Evolutionary conservation across 2,888 invertebrate genomes (phyloP).

Genomic region (Lobophora halterata): DNA sequence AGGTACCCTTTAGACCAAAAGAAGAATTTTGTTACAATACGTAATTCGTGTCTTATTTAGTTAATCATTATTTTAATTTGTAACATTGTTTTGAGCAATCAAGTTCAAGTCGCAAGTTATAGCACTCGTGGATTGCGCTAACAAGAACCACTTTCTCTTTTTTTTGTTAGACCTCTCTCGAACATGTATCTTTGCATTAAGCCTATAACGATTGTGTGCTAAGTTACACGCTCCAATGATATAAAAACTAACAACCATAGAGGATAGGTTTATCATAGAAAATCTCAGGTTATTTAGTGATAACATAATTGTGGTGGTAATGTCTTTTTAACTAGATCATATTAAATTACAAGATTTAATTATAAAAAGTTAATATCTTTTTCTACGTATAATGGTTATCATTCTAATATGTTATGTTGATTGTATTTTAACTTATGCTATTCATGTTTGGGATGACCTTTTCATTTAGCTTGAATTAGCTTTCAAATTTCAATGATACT

Average conservation of each 20-base stretch:
- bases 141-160: constrained; percentile 46
- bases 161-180: constrained; percentile 20
- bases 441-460: not conserved
- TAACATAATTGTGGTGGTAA: too few species aligned
- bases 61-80: not conserved
- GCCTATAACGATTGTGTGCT: constrained; percentile 11
- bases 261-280: too few species aligned
- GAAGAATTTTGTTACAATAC: too few species aligned
- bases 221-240: not conserved
- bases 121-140: constrained; percentile 33
- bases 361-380: too few species aligned
- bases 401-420: too few species aligned
- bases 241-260: too few species aligned
- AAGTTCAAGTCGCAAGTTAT: constrained; percentile 20
- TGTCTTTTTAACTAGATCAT: too few species aligned
- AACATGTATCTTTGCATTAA: constrained; percentile 17
- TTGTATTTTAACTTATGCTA: not conserved
- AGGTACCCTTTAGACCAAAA: too few species aligned
- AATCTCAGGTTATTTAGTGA: too few species aligned
- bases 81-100: constrained; percentile 14
- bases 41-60: too few species aligned
- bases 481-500: not conserved
- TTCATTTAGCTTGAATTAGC: not conserved
- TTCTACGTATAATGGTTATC: too few species aligned
- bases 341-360: too few species aligned